Base-by-base conservation (phyloP, 1,140 invertebrate species). In the Sweltsa coloradensis region DNA sequence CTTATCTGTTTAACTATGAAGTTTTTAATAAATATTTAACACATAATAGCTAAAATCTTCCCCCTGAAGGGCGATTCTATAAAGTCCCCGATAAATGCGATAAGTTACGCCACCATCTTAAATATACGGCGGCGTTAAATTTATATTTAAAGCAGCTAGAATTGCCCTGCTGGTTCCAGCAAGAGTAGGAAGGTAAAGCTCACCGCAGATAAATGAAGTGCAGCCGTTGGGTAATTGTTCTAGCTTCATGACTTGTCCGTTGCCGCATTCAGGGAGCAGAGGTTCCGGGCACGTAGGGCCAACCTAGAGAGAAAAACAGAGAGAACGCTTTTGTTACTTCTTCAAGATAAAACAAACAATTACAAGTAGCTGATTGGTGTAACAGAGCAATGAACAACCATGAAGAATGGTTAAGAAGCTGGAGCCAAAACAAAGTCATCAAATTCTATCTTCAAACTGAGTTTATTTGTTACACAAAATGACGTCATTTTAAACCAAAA, bases 161-260 rank as follows among this genome's bases (percentile, higher is more conserved):
- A 37, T 31, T 11, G n/a, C n/a, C n/a, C 9, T 31, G 9, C 29
- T 31, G 29, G n/a, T 11, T 9, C 14, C 16, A 40, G 27, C 25
- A 7, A 45, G 26, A 19, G 36, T 18, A 43, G 31, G 16, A 43
- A 27, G 34, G 42, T 42, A 49, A 45, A 14, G 61, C 71, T 58
- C 60, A 83, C 80, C 74, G 55, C 83, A 86, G 50, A 83, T 72
- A 52, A 76, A 82, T 54, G 79, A 72, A 21, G 73, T 69, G 59
- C 81, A 84, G 29, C 74, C 75, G 54, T 75, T 68, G 3, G 67
- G 25, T 40, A 66, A 72, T 1, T 62, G 74, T 40, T 76, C 75
- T 24, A 75, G 58, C 57, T 85, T 84, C 46, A 78, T 67, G 1
- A 70, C 66, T 59, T 87, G 83, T 2, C 77, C 81, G 47, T 68